Conservation (phyloP, 2,888 invertebrate species). For the Molorchus minor region DNA sequence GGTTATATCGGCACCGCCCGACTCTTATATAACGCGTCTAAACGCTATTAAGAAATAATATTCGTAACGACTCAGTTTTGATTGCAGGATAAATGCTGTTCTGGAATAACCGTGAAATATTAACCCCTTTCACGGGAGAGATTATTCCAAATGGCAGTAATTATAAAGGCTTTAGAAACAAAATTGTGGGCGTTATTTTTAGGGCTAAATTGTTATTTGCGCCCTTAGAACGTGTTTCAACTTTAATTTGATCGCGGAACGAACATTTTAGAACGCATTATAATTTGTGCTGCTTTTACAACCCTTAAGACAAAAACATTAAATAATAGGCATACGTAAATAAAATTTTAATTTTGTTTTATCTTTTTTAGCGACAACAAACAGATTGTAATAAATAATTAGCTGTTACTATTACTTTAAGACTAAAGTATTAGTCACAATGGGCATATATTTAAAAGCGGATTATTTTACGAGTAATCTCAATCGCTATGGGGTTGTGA, state of each 20-base stretch:
- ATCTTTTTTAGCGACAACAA: too few relatives aligned
- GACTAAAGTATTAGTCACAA: too few relatives aligned
- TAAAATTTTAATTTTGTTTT: too few relatives aligned
- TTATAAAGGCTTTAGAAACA: constrained; percentile 33
- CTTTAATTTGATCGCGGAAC: constrained; percentile 21
- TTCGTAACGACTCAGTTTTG: constrained; percentile 22
- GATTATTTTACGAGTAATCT: too few relatives aligned
- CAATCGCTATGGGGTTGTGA: too few relatives aligned
- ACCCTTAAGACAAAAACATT: not conserved
- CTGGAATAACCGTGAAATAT: constrained; percentile 32
- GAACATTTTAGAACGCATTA: constrained; percentile 13
- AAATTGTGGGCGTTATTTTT: constrained; percentile 22
- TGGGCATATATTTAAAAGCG: too few relatives aligned
- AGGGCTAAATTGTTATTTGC: constrained; percentile 16
- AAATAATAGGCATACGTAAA: too few relatives aligned
- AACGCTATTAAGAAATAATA: constrained; percentile 28
- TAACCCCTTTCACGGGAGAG: constrained; percentile 32
- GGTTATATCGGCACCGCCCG: constrained; percentile 21
- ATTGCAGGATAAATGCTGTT: constrained; percentile 33
- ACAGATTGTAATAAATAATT: too few relatives aligned
- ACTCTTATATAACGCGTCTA: constrained; percentile 10
- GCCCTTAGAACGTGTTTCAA: constrained; percentile 16
- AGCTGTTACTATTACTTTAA: too few relatives aligned
- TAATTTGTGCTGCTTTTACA: not conserved
- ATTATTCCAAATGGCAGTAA: constrained; percentile 40